phyloP scores from a whole-genome alignment of 2,113 vertebrate species.

The Trematocara zebra region DNA sequence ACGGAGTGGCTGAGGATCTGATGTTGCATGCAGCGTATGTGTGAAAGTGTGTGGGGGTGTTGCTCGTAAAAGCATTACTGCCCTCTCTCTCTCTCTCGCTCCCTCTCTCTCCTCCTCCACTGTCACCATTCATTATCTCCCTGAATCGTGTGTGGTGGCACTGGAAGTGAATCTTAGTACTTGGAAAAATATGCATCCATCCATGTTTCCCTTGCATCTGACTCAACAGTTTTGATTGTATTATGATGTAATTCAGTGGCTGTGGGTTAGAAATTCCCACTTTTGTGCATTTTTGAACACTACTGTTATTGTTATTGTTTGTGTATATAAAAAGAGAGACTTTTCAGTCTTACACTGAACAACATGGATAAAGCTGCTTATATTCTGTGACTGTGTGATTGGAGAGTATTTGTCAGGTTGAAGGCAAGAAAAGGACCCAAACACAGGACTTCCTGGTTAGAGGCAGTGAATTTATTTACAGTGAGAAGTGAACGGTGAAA shows the following conservation, averaged over 20 bases:
- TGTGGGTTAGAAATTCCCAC: not conserved
- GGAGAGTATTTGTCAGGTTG: not conserved
- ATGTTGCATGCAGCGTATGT: constrained; percentile 21
- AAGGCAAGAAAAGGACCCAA: rapidly evolving
- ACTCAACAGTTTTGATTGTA: not conserved
- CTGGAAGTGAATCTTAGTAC: constrained; percentile 14
- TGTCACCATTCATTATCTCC: constrained; percentile 36
- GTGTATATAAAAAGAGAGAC: not conserved
- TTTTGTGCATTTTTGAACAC: not conserved
- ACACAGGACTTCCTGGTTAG: not conserved
- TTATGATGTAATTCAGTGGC: not conserved
- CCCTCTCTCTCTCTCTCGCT: constrained; percentile 6
- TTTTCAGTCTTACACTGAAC: not conserved
- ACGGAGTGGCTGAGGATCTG: constrained; percentile 28
- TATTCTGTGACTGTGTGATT: not conserved
- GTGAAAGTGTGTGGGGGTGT: constrained; percentile 34
- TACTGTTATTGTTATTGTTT: not conserved
- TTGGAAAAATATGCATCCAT: not conserved
- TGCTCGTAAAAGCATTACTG: constrained; percentile 23
- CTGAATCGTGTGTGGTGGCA: constrained; percentile 36
- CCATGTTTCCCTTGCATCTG: not conserved
- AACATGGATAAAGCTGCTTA: not conserved
- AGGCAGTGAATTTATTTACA: not conserved
- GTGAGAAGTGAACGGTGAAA: not conserved
- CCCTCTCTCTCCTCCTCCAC: constrained; percentile 13